Conservation (phyloP, 2,888 invertebrate genomes). For the Nysson spinosus region DNA sequence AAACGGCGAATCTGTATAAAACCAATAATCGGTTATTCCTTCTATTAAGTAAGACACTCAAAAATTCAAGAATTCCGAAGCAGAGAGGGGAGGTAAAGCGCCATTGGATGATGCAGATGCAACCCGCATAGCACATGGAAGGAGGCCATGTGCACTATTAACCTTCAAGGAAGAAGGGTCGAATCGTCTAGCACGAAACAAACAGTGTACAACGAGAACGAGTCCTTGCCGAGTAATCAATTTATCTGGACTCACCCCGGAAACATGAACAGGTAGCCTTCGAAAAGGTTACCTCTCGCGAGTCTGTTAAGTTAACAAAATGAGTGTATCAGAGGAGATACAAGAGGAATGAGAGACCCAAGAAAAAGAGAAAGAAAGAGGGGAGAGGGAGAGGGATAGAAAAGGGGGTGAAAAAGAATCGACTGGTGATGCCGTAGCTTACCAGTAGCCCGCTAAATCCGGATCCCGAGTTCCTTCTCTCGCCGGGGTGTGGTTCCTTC, state of each 20-base stretch:
- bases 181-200: too few relatives aligned
- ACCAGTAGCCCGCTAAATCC: constrained; percentile 57
- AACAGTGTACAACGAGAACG: too few relatives aligned
- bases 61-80: too few relatives aligned
- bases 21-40: too few relatives aligned
- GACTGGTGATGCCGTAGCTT: constrained; percentile 43
- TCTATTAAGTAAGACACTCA: too few relatives aligned
- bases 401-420: background rate
- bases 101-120: constrained; percentile 57
- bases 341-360: background rate
- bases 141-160: constrained; percentile 68
- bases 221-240: too few relatives aligned
- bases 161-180: background rate
- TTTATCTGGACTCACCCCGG: too few relatives aligned
- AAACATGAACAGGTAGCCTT: too few relatives aligned
- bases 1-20: too few relatives aligned
- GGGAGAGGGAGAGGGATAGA: background rate
- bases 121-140: constrained; percentile 66
- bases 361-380: background rate
- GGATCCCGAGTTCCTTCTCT: constrained; percentile 51
- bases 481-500: constrained; percentile 69
- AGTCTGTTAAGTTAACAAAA: too few relatives aligned
- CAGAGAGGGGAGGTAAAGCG: too few relatives aligned
- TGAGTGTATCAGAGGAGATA: background rate
- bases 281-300: too few relatives aligned